A percentile compares a stretch with the other conserved stretches of the same genome.
phyloP scores from a whole-genome alignment of 2,888 invertebrate genomes.

The Epinotia nisella region DNA sequence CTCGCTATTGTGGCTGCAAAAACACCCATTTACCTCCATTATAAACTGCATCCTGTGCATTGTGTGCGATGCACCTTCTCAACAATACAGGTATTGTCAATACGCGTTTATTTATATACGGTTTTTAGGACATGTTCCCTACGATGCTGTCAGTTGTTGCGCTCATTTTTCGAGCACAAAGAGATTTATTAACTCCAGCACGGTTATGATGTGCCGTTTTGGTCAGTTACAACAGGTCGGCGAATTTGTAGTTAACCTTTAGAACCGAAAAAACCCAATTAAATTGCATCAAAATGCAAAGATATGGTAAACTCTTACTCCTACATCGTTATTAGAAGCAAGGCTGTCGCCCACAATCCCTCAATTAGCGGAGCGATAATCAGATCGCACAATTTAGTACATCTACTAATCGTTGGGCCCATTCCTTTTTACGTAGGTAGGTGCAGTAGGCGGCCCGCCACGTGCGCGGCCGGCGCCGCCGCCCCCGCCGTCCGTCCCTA shows the following conservation, averaged over 20 bases:
- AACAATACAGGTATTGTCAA: constrained; percentile 39
- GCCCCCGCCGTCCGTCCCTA: constrained; percentile 47
- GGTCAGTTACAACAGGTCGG: not conserved
- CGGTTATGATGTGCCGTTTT: constrained; percentile 5
- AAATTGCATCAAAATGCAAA: constrained; percentile 35
- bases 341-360: constrained; percentile 59
- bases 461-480: constrained; percentile 49
- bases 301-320: constrained; percentile 49
- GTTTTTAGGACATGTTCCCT: constrained; percentile 27
- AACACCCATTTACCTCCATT: constrained; percentile 60
- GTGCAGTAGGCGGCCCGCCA: constrained; percentile 35
- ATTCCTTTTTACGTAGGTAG: constrained; percentile 28
- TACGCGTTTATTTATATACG: constrained; percentile 7
- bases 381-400: constrained; percentile 49
- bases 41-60: constrained; percentile 65
- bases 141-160: not conserved
- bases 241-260: constrained; percentile 2
- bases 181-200: constrained; percentile 10
- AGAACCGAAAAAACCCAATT: constrained; percentile 4
- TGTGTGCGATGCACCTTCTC: constrained; percentile 53
- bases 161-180: not conserved
- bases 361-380: constrained; percentile 56
- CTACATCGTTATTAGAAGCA: constrained; percentile 52
- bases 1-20: constrained; percentile 56
- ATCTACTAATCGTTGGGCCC: constrained; percentile 39